Conservation (phyloP, 1,140 invertebrate genomes). For the Amphibalanus amphitrite region DNA sequence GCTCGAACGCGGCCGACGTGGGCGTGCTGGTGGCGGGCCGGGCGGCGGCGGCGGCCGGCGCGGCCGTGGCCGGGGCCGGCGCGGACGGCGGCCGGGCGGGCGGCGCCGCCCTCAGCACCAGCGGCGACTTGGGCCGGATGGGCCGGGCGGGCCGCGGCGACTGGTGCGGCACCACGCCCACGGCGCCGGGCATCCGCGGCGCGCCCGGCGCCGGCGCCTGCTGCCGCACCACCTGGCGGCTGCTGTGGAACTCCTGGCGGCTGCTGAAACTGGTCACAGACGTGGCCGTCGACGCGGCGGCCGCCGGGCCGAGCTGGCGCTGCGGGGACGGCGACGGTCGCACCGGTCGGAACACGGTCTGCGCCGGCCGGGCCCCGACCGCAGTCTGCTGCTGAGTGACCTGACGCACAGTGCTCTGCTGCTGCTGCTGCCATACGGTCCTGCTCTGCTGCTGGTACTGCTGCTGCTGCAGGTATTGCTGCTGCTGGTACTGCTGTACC, state of each 20-base stretch:
- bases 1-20: neutral
- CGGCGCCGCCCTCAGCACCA: neutral
- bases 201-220: too few relatives aligned
- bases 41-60: too few relatives aligned
- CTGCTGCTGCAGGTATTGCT: too few relatives aligned
- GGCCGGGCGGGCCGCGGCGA: neutral
- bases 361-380: neutral
- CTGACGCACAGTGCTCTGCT: neutral
- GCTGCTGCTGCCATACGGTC: neutral
- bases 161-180: neutral
- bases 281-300: neutral
- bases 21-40: too few relatives aligned
- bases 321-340: neutral
- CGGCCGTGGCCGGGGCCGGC: too few relatives aligned
- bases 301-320: neutral
- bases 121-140: conserved; percentile 1
- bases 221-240: neutral
- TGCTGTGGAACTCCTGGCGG: neutral
- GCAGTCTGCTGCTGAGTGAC: neutral
- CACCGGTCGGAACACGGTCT: neutral
- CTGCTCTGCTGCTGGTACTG: too few relatives aligned
- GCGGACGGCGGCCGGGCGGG: too few relatives aligned
- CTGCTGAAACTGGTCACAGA: neutral
- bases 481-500: too few relatives aligned
- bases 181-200: neutral